Conservation (phyloP, 2,888 invertebrate genomes). For the Scaptomyza cyrtandrae region DNA sequence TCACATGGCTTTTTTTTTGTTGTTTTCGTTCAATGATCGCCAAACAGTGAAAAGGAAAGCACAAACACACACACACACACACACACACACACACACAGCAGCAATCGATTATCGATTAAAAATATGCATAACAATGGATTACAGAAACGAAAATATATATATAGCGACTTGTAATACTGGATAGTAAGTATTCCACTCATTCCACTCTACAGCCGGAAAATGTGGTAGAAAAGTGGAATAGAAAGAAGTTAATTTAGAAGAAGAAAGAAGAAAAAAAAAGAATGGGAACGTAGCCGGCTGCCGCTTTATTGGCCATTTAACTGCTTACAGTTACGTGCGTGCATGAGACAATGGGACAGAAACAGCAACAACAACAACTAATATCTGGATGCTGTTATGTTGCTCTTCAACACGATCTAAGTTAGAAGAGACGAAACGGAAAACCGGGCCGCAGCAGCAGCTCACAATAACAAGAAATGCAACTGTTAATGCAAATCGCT, state of each 20-base stretch:
- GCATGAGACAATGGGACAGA: constrained; percentile 68
- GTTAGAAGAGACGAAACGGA: constrained; percentile 35
- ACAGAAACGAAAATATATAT: constrained; percentile 35
- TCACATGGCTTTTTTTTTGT: constrained; percentile 16
- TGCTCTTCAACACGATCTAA: constrained; percentile 38
- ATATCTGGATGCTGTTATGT: constrained; percentile 45
- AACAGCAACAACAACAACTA: constrained; percentile 4
- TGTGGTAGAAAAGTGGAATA: constrained; percentile 14
- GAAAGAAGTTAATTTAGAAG: not conserved
- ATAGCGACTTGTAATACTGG: constrained; percentile 21
- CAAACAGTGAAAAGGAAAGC: constrained; percentile 54
- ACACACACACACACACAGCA: not conserved
- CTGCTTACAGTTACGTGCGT: constrained; percentile 76
- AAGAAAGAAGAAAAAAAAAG: constrained; percentile 13
- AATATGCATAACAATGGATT: constrained; percentile 54
- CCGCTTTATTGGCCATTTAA: constrained; percentile 74
- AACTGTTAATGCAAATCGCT: constrained; percentile 76
- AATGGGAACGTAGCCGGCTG: constrained; percentile 50
- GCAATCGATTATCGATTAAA: constrained; percentile 18
- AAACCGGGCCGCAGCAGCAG: constrained; percentile 42
- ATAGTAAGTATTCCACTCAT: too few species aligned
- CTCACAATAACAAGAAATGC: constrained; percentile 73
- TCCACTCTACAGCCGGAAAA: constrained; percentile 20
- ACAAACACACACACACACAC: not conserved
- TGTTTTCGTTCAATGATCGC: constrained; percentile 23